Percentiles rank a stretch among this genome's conserved stretches.
Evolutionary conservation across 2,797 vertebrate species (phyloP).

Genomic region (Gadopsis bispinosus): DNA sequence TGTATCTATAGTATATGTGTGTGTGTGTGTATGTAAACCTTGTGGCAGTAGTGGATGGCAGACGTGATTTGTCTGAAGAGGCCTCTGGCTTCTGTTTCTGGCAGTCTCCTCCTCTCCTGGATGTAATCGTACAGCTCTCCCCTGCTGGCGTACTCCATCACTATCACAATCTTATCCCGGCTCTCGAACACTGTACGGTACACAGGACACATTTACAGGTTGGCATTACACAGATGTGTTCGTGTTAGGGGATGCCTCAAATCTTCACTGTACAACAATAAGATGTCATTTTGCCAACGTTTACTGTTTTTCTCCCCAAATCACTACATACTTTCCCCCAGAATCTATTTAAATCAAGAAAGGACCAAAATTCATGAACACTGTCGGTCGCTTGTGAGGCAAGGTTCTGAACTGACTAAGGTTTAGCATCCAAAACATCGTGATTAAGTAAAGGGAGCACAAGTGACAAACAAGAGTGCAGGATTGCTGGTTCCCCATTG

Average conservation of each 20-base stretch:
- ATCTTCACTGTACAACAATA: neutral
- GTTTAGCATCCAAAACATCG: neutral
- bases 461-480: neutral
- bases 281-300: neutral
- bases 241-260: neutral
- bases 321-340: neutral
- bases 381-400: neutral
- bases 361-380: neutral
- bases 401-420: neutral
- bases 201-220: conserved; percentile 24
- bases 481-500: neutral
- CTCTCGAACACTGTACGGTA: conserved; percentile 86
- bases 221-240: neutral
- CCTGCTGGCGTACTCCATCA: conserved; percentile 88
- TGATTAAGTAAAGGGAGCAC: neutral
- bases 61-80: conserved; percentile 88
- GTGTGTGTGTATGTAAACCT: conserved; percentile 71
- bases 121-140: conserved; percentile 90
- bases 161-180: conserved; percentile 88
- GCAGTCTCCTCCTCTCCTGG: conserved; percentile 81
- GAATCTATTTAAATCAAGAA: conserved; percentile 1
- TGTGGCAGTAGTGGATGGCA: conserved; percentile 88
- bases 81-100: conserved; percentile 84
- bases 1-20: neutral
- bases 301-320: neutral